A percentile compares a stretch with the other conserved stretches of the same genome.
These are phyloP conservation scores for Matsumurasca onukii DNA, from an alignment of 1,140 invertebrate genomes.

Conservation along the genomic window DNA sequence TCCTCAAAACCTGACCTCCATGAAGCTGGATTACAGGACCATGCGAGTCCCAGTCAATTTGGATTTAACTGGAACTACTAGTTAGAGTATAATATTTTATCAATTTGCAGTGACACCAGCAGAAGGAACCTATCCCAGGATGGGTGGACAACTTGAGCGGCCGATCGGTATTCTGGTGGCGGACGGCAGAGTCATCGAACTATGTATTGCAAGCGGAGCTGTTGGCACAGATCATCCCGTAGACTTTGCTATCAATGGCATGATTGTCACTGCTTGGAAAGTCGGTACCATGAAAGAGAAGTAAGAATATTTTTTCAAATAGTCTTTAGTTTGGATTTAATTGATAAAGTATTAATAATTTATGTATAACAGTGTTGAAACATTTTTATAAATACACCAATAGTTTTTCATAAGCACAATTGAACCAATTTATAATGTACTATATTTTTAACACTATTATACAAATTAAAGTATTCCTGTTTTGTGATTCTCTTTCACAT, in stretches of 20 bases:
- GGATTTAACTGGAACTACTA: too few species aligned
- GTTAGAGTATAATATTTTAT: too few species aligned
- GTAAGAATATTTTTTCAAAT: not conserved
- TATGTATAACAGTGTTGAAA: too few species aligned
- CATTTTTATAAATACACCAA: too few species aligned
- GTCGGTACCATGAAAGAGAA: constrained; percentile 8
- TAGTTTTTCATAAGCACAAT: too few species aligned
- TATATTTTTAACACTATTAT: too few species aligned
- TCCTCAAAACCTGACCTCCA: too few species aligned
- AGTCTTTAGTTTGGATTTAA: not conserved
- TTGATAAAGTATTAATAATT: not conserved
- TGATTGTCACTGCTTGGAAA: constrained; percentile 38
- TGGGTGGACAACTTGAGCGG: constrained; percentile 95
- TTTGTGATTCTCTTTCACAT: too few species aligned
- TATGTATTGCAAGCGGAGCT: constrained; percentile 70
- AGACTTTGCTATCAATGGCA: constrained; percentile 77
- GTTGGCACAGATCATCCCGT: constrained; percentile 83
- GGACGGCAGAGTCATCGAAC: constrained; percentile 82
- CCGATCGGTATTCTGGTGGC: constrained; percentile 81
- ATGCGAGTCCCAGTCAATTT: too few species aligned
- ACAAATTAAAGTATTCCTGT: too few species aligned
- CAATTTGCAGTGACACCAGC: constrained; percentile 64
- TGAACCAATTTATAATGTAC: too few species aligned
- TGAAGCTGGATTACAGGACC: too few species aligned
- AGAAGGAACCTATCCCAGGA: constrained; percentile 65